These are phyloP conservation scores for Atta texana DNA, from an alignment of 1,140 invertebrate genomes.

Conservation along the genomic window DNA sequence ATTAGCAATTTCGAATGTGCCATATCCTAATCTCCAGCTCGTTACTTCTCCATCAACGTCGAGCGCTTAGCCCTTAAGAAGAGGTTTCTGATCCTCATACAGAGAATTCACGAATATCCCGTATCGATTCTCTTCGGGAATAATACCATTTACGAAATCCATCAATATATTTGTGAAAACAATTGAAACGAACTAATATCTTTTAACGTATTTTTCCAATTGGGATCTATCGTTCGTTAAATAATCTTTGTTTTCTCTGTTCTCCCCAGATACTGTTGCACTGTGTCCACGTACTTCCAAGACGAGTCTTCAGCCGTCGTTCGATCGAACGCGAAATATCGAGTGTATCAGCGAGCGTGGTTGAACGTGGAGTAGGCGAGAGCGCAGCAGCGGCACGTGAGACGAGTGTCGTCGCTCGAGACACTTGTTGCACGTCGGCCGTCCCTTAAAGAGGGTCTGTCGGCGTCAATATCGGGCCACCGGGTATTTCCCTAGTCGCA, in stretches of 20 bases:
- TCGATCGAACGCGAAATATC: conserved; percentile 45
- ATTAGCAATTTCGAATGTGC: conserved; percentile 56
- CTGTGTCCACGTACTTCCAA: not conserved
- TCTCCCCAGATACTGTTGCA: conserved; percentile 20
- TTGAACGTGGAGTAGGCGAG: conserved; percentile 51
- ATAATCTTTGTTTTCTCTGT: conserved; percentile 22
- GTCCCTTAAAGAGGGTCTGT: conserved; percentile 60
- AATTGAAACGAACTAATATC: not conserved
- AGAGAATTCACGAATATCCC: not conserved
- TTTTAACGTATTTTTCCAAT: not conserved
- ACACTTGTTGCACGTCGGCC: conserved; percentile 72
- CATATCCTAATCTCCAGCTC: conserved; percentile 56
- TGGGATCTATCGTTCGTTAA: not conserved
- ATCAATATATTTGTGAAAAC: not conserved
- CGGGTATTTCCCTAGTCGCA: not conserved
- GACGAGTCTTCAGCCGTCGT: conserved; percentile 4
- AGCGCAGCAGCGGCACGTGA: conserved; percentile 62
- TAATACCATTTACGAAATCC: not conserved
- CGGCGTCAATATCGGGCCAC: conserved; percentile 9
- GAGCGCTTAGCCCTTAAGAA: conserved; percentile 40
- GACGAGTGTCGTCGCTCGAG: conserved; percentile 64
- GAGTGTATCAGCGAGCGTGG: conserved; percentile 40
- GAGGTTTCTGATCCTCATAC: not conserved
- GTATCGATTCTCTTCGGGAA: too few species aligned
- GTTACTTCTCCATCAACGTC: conserved; percentile 54